phyloP scores from a whole-genome alignment of 2,797 vertebrate species.

The Spheniscus humboldti region DNA sequence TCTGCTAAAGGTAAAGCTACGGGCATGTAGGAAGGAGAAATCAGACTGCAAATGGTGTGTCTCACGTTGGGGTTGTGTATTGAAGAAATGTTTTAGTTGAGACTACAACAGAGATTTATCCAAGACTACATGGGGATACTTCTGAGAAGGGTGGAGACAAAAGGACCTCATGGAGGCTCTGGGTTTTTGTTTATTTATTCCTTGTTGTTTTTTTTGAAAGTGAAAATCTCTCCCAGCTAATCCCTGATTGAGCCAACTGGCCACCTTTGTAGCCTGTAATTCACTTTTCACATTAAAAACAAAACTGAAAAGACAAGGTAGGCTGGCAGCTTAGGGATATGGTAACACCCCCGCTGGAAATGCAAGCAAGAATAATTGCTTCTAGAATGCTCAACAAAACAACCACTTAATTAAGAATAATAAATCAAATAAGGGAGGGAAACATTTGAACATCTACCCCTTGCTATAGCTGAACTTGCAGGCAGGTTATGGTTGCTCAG shows the following conservation, averaged over 20 bases:
- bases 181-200: not conserved
- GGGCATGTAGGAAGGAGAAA: not conserved
- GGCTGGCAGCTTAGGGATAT: not conserved
- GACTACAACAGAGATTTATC: not conserved
- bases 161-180: not conserved
- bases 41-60: not conserved
- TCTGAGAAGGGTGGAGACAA: not conserved
- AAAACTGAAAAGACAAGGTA: not conserved
- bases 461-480: not conserved
- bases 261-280: not conserved
- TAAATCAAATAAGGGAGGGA: constrained; percentile 46
- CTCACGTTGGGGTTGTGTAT: fast-evolving
- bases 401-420: constrained; percentile 57
- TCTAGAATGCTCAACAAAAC: constrained; percentile 9
- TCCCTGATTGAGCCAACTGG: not conserved
- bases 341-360: constrained; percentile 24
- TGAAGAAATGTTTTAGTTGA: not conserved
- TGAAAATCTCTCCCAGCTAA: not conserved
- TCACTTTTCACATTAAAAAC: constrained; percentile 5
- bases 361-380: constrained; percentile 47
- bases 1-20: not conserved
- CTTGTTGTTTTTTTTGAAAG: not conserved
- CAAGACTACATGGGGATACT: not conserved
- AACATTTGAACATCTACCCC: not conserved
- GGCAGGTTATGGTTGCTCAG: not conserved